phyloP scores from a whole-genome alignment of 1,140 invertebrate genomes.

The Drosophila ananassae region DNA sequence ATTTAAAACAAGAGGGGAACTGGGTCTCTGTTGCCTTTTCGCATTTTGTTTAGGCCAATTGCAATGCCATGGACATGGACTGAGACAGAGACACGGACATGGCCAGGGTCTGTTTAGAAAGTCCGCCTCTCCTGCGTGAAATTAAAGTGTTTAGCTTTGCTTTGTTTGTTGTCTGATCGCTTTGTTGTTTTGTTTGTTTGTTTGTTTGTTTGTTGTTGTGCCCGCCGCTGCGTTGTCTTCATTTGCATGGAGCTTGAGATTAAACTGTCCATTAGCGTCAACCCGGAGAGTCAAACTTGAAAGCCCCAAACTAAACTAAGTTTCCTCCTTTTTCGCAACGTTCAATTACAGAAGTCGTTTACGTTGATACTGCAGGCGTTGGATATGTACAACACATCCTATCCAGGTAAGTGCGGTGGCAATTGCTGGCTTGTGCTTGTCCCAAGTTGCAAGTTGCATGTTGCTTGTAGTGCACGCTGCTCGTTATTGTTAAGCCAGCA shows the following conservation, averaged over 20 bases:
- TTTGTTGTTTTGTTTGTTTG: constrained; percentile 24
- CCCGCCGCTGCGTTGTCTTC: constrained; percentile 56
- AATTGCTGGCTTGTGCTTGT: constrained; percentile 56
- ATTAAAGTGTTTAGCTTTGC: constrained; percentile 77
- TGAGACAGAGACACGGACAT: constrained; percentile 26
- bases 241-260: constrained; percentile 72
- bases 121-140: constrained; percentile 73
- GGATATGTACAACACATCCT: constrained; percentile 90
- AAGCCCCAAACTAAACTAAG: constrained; percentile 41
- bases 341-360: constrained; percentile 91
- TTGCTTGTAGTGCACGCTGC: constrained; percentile 30
- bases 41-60: constrained; percentile 45
- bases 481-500: constrained; percentile 46
- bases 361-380: constrained; percentile 95
- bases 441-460: constrained; percentile 37
- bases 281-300: constrained; percentile 48
- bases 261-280: constrained; percentile 81
- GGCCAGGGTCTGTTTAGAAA: constrained; percentile 68
- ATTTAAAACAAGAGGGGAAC: constrained; percentile 25
- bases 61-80: constrained; percentile 35
- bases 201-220: constrained; percentile 25
- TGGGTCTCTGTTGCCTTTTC: constrained; percentile 41
- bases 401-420: constrained; percentile 86
- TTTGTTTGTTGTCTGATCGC: constrained; percentile 37
- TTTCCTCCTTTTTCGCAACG: constrained; percentile 34